Evolutionary conservation across 2,113 vertebrate species (phyloP), one percentile per base, ranked within the genome.

Genomic region (Potamarius usumacintae): DNA sequence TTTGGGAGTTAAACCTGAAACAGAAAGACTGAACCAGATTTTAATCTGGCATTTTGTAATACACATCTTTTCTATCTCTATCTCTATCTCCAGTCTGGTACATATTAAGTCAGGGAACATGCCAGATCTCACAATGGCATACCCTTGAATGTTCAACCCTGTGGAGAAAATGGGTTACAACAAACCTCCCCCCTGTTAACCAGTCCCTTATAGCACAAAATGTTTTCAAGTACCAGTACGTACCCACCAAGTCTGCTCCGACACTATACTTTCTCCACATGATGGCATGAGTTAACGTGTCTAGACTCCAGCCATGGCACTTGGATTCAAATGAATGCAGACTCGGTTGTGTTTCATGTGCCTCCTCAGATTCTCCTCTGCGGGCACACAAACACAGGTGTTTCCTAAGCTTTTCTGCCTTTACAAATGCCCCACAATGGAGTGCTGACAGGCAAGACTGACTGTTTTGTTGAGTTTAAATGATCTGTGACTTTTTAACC

Each of bases 381-480:
- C 67, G 63, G 82, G 80, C 84, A 85, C 82, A 88, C 90, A 91
- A 91, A 91, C 90, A 92, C 92, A 92, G 91, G 90, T 92, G 92
- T 90, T 91, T 92, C 91, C 89, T 89, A 84, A 76, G 87, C 88
- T 85, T 85, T 90, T 88, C 69, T 88, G 85, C 83, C 81, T 90
- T 92, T 89, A 85, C 82, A 90, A 90, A 83, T 88, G 84, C 89
- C 27, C 85, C 85, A 90, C 92, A 87, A 88, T 89, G 84, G 88
- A 87, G 84, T 87, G 90, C 87, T 91, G 90, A 91, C 91, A 90
- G 85, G 84, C 89, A 88, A 86, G 86, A 88, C 85, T 69, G 85
- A 76, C 80, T 86, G 88, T 86, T 90, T 90, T 89, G 88, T 90
- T 83, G 57, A 85, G 78, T 71, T 89, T 89, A 89, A 92, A 90